Base-by-base conservation (phyloP, 2,113 vertebrate species). In the Nansenia antarctica region DNA sequence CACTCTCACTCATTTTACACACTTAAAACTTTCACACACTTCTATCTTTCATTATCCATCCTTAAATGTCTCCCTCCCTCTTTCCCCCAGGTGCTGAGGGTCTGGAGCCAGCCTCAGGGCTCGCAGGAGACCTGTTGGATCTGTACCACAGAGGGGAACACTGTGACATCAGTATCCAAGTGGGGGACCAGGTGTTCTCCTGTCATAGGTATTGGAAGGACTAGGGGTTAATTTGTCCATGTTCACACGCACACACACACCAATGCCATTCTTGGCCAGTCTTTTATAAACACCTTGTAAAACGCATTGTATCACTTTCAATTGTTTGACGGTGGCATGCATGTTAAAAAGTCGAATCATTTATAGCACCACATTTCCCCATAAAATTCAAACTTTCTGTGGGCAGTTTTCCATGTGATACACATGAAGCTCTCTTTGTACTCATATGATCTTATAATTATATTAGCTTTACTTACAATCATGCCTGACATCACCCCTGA, bases 121-220 rank as follows among this genome's bases (percentile, higher is more conserved):
- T 98, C 18, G 95, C 95, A 75, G 92, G 92, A 75, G 94, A 97
- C 70, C 82, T 96, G 79, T 26, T 98, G 87, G 89, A 87, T 74
- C 88, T 98, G 67, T 97, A 94, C 65, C 74, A 88, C 83, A 91
- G 90, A 4, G 85, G 82, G 35, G 89, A 82, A 81, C 92, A 90
- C 74, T 91, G 95, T 82, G 96, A 98, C 87, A 92, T 94, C 87
- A 94, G 76, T 82, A 94, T 98, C 83, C 92, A 92, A 49, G 75
- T 94, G 81, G 94, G 93, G 66, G 94, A 93, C 72, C 91, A 90
- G 87, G 66, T 79, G 59, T 97, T 98, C 86, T 92, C 86, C 81
- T 94, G 92, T 81, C 96, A 98, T 93, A 97, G 95, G 96, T 98
- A 94, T 20, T 49, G 22, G 1, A 42, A 18, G 39, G 39, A 42